Evolutionary conservation across 2,888 invertebrate genomes (phyloP).

Genomic region (Ptilodon capucinus): DNA sequence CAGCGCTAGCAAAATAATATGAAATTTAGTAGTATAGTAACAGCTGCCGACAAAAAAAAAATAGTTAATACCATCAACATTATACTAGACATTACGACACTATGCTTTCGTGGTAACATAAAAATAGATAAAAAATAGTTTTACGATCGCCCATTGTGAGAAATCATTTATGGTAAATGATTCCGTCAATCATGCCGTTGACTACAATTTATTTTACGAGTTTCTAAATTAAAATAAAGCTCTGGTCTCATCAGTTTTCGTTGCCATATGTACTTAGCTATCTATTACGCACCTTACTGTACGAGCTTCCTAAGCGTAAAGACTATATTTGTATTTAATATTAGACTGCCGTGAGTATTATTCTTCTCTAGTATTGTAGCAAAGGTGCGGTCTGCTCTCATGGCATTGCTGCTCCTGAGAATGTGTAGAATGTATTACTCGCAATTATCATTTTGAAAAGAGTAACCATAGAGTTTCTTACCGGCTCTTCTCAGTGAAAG

Average conservation of each 20-base stretch:
- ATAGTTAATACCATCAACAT: background rate
- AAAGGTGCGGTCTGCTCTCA: too few species aligned
- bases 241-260: background rate
- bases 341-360: too few species aligned
- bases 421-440: too few species aligned
- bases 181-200: constrained; percentile 5
- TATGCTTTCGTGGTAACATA: background rate
- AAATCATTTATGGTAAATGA: constrained; percentile 8
- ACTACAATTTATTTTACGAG: constrained; percentile 6
- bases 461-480: too few species aligned
- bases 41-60: background rate
- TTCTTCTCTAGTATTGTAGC: too few species aligned
- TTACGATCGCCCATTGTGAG: background rate
- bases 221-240: constrained; percentile 15
- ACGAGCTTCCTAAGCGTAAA: too few species aligned
- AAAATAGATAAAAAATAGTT: constrained; percentile 1
- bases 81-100: background rate
- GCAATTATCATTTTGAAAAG: too few species aligned
- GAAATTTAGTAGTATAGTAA: background rate
- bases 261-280: background rate
- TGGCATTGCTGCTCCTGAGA: too few species aligned
- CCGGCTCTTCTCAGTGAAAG: too few species aligned
- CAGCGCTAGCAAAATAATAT: too few species aligned
- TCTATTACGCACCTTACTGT: too few species aligned
- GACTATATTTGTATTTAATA: too few species aligned